phyloP scores from a whole-genome alignment of 2,113 vertebrate genomes.

The Nycticebus coucang region DNA sequence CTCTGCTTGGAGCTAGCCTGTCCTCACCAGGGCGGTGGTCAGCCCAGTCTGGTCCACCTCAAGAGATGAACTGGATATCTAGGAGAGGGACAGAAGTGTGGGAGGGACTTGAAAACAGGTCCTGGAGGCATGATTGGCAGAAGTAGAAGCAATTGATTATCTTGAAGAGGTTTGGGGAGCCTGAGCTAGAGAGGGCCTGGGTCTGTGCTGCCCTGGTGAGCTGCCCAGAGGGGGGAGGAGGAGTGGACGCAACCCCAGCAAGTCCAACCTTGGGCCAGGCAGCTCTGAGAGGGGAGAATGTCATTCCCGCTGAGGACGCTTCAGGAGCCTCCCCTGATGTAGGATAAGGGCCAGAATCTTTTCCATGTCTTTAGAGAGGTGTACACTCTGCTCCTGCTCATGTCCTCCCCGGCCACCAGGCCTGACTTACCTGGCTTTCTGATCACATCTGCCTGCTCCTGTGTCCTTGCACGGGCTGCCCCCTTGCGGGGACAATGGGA shows the following conservation, averaged over 20 bases:
- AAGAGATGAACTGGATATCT: not conserved
- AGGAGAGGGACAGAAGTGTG: not conserved
- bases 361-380: too few species aligned
- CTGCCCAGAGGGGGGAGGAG: not conserved
- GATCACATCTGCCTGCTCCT: not conserved
- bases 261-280: not conserved
- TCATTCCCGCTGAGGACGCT: not conserved
- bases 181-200: not conserved
- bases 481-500: not conserved
- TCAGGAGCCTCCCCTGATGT: not conserved
- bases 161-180: not conserved
- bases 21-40: not conserved
- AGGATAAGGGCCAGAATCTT: not conserved
- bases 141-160: not conserved
- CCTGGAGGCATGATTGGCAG: not conserved
- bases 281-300: not conserved
- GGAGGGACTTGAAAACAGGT: not conserved
- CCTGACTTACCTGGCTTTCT: not conserved
- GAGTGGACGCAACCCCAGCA: not conserved
- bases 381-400: not conserved
- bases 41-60: not conserved
- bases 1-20: not conserved
- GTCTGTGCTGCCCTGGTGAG: not conserved
- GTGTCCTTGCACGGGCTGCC: not conserved
- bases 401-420: not conserved